Conservation (phyloP, 2,888 invertebrate genomes). For the Agrypnus murinus region DNA sequence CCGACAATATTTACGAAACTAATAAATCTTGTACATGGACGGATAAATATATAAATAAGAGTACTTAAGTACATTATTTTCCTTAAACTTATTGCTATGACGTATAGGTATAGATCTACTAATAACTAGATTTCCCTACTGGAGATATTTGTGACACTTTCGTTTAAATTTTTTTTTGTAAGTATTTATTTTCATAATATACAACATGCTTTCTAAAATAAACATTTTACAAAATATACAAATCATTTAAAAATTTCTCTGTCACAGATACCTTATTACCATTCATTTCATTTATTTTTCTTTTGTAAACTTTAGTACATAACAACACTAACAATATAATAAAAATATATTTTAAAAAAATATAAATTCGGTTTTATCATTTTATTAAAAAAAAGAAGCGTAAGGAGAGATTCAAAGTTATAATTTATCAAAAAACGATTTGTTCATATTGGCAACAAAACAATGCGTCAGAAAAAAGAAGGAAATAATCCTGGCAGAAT, state of each 20-base stretch:
- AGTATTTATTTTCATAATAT: too few relatives aligned
- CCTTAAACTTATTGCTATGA: conserved; percentile 14
- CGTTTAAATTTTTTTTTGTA: too few relatives aligned
- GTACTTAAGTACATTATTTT: conserved; percentile 41
- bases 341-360: not conserved
- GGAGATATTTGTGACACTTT: not conserved
- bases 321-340: not conserved
- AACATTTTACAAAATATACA: too few relatives aligned
- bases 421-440: not conserved
- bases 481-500: too few relatives aligned
- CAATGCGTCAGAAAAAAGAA: not conserved
- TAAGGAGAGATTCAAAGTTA: conserved; percentile 15
- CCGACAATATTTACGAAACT: not conserved
- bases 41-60: conserved; percentile 32
- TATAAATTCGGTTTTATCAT: conserved; percentile 20
- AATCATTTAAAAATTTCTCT: not conserved
- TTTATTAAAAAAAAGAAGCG: conserved; percentile 6
- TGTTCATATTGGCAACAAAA: conserved; percentile 21
- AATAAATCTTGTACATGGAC: conserved; percentile 38
- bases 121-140: not conserved
- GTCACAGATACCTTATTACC: not conserved
- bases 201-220: too few relatives aligned
- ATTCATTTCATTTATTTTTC: too few relatives aligned
- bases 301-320: too few relatives aligned
- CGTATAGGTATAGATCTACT: conserved; percentile 14